Evolutionary conservation across 1,140 invertebrate species (phyloP).

Genomic region (Ostrea denselamellosa): DNA sequence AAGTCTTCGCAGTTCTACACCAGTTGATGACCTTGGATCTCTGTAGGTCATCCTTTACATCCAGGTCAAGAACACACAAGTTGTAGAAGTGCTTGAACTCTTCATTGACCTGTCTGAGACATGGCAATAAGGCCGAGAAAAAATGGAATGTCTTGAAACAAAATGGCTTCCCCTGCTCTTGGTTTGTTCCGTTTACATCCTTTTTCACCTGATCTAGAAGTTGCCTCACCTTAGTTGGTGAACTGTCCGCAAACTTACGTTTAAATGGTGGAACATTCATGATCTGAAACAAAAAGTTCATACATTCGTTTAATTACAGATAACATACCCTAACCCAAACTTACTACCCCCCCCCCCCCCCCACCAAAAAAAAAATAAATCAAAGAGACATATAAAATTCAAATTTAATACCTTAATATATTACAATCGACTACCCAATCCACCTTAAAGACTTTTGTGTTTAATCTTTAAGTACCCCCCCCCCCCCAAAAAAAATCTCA

Average conservation of each 20-base stretch:
- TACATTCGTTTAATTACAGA: not conserved
- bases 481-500: no score
- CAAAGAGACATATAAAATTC: no score
- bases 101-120: conserved; percentile 38
- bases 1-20: conserved; percentile 65
- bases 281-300: not conserved
- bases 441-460: no score
- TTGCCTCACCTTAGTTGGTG: conserved; percentile 45
- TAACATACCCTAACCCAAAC: not conserved
- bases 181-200: conserved; percentile 56
- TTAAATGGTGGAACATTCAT: conserved; percentile 44
- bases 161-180: conserved; percentile 41
- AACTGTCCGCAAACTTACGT: conserved; percentile 55
- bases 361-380: no score
- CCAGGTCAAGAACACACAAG: conserved; percentile 59
- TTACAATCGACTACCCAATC: no score
- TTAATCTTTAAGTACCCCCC: no score
- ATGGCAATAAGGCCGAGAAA: conserved; percentile 48
- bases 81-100: conserved; percentile 56
- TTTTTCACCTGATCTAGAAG: conserved; percentile 51
- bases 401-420: no score
- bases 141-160: conserved; percentile 52
- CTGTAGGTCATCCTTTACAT: conserved; percentile 67
- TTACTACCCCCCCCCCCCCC: no score
- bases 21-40: conserved; percentile 70